These are phyloP conservation scores for Pheucticus melanocephalus DNA, from an alignment of 2,113 vertebrate species.

Conservation along the genomic window DNA sequence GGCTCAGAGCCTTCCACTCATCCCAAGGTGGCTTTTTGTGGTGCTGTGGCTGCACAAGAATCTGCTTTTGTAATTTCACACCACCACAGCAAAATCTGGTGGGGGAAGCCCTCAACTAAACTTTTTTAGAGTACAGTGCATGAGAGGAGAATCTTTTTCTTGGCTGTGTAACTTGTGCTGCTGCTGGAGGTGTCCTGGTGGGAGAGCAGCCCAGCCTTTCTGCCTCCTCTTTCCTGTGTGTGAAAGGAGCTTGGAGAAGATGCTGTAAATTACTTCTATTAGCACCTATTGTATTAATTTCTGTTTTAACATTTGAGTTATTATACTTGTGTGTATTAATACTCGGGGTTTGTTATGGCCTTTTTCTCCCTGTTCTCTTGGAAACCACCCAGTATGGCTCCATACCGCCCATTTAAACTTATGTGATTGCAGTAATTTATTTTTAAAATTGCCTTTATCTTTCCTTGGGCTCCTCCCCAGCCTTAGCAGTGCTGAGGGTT, in stretches of 20 bases:
- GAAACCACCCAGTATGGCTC: neutral
- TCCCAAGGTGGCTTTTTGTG: neutral
- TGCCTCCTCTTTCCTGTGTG: neutral
- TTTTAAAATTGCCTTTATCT: neutral
- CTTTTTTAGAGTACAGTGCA: fast-evolving
- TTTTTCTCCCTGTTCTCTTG: neutral
- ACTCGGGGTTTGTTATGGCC: neutral
- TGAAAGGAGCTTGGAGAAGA: neutral
- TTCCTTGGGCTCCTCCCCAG: neutral
- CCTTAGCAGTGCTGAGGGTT: neutral
- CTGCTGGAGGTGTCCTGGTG: neutral
- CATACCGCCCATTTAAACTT: neutral
- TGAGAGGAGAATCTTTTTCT: neutral
- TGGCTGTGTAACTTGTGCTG: neutral
- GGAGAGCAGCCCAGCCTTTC: neutral
- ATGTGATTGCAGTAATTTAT: neutral
- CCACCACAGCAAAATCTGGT: neutral
- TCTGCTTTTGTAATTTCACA: neutral
- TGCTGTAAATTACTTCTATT: neutral
- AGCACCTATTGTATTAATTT: neutral
- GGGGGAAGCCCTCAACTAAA: neutral
- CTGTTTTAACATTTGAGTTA: fast-evolving
- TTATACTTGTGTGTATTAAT: neutral
- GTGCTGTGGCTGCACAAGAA: fast-evolving
- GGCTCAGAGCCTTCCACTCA: neutral